Evolutionary conservation across 2,888 invertebrate species (phyloP).

Genomic region (Cryptus armator): DNA sequence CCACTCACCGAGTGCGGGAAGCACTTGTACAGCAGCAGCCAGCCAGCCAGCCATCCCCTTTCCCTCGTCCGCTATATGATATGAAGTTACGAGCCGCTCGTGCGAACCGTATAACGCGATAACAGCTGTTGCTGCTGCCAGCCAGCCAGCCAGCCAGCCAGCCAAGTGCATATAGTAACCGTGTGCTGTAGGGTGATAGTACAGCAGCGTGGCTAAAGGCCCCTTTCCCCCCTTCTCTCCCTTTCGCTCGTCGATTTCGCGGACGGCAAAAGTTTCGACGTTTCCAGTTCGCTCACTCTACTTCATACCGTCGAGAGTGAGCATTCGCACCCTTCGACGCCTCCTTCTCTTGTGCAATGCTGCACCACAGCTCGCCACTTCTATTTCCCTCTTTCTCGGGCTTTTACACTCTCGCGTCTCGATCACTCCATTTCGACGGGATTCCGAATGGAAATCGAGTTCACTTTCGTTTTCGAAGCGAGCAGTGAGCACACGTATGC

Average conservation of each 20-base stretch:
- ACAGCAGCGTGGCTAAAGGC: slow-evolving; percentile 52
- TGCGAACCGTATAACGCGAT: slow-evolving; percentile 83
- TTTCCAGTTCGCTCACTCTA: slow-evolving; percentile 71
- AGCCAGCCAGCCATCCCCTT: slow-evolving; percentile 4
- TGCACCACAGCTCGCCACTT: not conserved
- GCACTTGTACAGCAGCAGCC: slow-evolving; percentile 62
- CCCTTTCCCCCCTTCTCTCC: slow-evolving; percentile 27
- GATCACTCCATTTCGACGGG: not conserved
- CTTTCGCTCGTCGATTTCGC: slow-evolving; percentile 64
- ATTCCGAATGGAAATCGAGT: not conserved
- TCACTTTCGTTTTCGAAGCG: slow-evolving; percentile 12
- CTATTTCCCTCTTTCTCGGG: not conserved
- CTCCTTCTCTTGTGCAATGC: not conserved
- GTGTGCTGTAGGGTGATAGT: slow-evolving; percentile 27
- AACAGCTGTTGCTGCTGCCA: slow-evolving; percentile 81
- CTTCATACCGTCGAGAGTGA: slow-evolving; percentile 37
- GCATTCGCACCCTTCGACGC: slow-evolving; percentile 46
- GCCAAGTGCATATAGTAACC: slow-evolving; percentile 48
- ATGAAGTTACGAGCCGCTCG: slow-evolving; percentile 83
- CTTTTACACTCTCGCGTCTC: slow-evolving; percentile 14
- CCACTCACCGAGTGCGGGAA: slow-evolving; percentile 78
- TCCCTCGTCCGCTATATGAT: slow-evolving; percentile 75
- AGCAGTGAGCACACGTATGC: slow-evolving; percentile 31
- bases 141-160: slow-evolving; percentile 17
- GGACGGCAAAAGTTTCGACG: slow-evolving; percentile 81